Conservation (phyloP, 2,888 invertebrate species). For the Petrolisthes manimaculis region DNA sequence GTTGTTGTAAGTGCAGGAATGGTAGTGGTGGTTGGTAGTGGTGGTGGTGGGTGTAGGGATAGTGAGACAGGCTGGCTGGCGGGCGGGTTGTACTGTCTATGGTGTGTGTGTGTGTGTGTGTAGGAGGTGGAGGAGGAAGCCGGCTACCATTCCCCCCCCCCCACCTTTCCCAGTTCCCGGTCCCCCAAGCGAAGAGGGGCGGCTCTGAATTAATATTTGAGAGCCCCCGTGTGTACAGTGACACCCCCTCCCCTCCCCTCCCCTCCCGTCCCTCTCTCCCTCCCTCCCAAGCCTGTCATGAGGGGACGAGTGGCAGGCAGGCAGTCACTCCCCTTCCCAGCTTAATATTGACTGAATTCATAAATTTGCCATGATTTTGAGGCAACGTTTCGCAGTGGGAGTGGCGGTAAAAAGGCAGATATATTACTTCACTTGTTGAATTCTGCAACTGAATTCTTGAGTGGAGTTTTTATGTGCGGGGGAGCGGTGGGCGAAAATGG, state of each 20-base stretch:
- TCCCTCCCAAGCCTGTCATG: slow-evolving; percentile 16
- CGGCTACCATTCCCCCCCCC: not conserved
- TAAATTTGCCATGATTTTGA: not conserved
- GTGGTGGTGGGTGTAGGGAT: too few relatives aligned
- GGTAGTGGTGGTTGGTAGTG: too few relatives aligned
- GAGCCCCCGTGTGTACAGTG: slow-evolving; percentile 14
- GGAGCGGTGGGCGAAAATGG: not conserved
- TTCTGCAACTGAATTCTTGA: slow-evolving; percentile 11
- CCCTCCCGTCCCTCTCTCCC: slow-evolving; percentile 25
- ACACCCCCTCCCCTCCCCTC: slow-evolving; percentile 17
- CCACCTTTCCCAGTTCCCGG: not conserved
- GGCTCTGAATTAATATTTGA: slow-evolving; percentile 8
- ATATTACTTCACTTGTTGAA: slow-evolving; percentile 11
- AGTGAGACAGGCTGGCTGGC: too few relatives aligned
- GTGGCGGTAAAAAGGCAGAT: not conserved
- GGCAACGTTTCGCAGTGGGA: not conserved
- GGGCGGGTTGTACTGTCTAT: too few relatives aligned
- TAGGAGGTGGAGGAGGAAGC: too few relatives aligned
- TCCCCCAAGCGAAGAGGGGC: not conserved
- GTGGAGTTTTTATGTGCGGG: not conserved
- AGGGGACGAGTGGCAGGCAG: not conserved
- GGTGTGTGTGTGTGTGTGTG: too few relatives aligned
- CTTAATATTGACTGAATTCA: not conserved
- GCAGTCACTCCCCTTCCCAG: slow-evolving; percentile 8
- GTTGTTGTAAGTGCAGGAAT: too few relatives aligned